These are phyloP conservation scores for Australoheros facetus DNA, from an alignment of 2,797 vertebrate genomes.

Conservation along the genomic window DNA sequence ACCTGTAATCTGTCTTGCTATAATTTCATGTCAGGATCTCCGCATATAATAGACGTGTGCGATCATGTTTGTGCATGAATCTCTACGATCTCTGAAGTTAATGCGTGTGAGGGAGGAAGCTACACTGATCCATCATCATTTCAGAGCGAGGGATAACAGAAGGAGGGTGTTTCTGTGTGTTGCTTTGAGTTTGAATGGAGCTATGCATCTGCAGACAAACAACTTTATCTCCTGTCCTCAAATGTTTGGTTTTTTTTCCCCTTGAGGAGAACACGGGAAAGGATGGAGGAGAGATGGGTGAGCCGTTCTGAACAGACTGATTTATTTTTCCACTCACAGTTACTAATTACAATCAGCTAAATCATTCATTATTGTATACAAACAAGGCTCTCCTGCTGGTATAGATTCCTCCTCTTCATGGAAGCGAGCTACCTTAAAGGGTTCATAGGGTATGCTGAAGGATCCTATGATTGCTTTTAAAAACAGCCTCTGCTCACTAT, in stretches of 20 bases:
- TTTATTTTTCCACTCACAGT: neutral
- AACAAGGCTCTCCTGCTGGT: neutral
- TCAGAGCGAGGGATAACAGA: neutral
- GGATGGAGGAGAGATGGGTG: neutral
- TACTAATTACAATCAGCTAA: neutral
- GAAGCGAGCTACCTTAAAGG: neutral
- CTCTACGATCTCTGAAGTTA: neutral
- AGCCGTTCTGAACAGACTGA: neutral
- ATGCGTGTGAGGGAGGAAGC: neutral
- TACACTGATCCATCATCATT: neutral
- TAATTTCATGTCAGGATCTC: neutral
- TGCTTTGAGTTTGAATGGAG: neutral
- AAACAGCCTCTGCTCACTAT: conserved; percentile 29
- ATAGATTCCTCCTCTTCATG: neutral
- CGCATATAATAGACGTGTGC: neutral
- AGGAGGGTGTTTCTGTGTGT: neutral
- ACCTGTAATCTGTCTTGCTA: neutral
- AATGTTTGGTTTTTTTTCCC: neutral
- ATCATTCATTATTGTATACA: neutral
- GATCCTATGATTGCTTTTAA: conserved; percentile 7
- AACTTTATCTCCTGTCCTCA: neutral
- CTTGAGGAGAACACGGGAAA: neutral
- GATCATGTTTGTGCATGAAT: neutral
- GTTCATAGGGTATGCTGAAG: neutral
- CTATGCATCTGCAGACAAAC: neutral